Conservation (phyloP, 2,888 invertebrate genomes). For the Noctua fimbriata region DNA sequence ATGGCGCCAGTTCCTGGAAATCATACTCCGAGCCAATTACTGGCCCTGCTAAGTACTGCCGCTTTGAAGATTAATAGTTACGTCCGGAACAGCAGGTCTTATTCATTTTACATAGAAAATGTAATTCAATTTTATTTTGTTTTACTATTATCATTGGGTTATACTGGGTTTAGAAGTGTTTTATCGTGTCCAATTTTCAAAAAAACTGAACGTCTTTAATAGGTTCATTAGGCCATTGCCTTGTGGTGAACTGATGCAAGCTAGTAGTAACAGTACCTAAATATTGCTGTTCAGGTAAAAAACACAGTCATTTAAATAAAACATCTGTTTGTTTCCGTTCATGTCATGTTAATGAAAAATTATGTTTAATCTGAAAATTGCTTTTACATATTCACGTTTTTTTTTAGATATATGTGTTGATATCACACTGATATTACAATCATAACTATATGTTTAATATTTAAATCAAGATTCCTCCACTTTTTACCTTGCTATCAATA, state of each 20-base stretch:
- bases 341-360: background rate
- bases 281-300: background rate
- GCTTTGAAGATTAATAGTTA: slow-evolving; percentile 10
- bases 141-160: background rate
- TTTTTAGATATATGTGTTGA: background rate
- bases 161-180: background rate
- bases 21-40: slow-evolving; percentile 10
- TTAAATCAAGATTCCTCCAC: background rate
- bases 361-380: background rate
- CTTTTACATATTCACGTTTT: background rate
- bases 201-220: background rate
- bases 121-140: background rate
- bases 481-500: background rate
- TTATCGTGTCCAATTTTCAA: background rate
- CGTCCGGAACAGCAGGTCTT: background rate
- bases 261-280: background rate
- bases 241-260: background rate
- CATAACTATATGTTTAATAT: background rate
- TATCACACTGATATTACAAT: background rate
- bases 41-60: background rate
- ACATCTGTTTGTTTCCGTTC: background rate
- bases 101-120: background rate
- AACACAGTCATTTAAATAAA: background rate
- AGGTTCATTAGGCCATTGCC: background rate
- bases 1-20: background rate